Percentiles rank a stretch among this genome's conserved stretches.
phyloP scores from a whole-genome alignment of 2,113 vertebrate genomes.

The Smithornis capensis region DNA sequence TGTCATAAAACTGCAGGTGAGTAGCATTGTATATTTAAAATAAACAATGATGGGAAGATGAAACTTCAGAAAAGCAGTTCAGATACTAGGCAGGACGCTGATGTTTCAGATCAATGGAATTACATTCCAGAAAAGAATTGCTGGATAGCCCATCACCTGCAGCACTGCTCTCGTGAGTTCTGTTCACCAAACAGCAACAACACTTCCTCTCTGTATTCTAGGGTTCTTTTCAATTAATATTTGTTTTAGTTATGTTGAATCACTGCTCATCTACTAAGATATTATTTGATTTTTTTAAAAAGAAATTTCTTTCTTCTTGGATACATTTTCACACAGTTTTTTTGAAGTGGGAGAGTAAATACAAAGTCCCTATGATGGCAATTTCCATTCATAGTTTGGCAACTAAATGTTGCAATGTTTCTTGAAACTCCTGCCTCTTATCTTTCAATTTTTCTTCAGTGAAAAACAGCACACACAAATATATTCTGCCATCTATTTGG shows the following conservation, averaged over 20 bases:
- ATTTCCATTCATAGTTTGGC: constrained; percentile 59
- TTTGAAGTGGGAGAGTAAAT: constrained; percentile 4
- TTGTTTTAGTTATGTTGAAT: neutral
- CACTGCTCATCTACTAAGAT: neutral
- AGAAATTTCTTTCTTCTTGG: neutral
- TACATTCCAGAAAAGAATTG: neutral
- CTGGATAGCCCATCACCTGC: neutral
- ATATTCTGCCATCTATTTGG: constrained; percentile 61
- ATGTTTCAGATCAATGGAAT: neutral
- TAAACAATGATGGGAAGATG: neutral
- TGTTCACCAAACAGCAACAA: neutral
- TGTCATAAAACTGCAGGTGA: neutral
- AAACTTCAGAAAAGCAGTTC: neutral
- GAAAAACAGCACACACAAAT: constrained; percentile 48
- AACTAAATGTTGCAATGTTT: constrained; percentile 59
- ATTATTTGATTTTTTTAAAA: neutral
- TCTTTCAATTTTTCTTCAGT: constrained; percentile 60
- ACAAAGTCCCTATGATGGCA: constrained; percentile 27
- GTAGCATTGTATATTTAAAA: neutral
- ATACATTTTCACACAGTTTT: neutral
- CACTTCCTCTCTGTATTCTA: neutral
- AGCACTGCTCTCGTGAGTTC: neutral
- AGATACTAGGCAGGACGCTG: neutral
- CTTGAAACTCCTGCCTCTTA: constrained; percentile 59
- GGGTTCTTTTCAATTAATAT: neutral